Conservation (phyloP, 2,888 invertebrate genomes). For the Athetis lepigone region DNA sequence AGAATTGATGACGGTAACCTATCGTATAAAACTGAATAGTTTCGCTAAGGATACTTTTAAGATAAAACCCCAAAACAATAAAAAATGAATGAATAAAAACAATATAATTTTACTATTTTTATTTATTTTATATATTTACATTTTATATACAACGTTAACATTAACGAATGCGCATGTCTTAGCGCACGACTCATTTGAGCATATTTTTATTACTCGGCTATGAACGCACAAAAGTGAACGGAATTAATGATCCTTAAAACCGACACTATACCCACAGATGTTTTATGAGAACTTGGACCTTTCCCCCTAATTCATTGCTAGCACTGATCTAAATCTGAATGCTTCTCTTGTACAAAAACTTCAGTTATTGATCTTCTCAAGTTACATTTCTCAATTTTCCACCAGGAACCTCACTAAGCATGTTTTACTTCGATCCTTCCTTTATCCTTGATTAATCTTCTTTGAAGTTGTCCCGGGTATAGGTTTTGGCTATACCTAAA, state of each 20-base stretch:
- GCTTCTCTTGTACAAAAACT: too few relatives aligned
- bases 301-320: neutral
- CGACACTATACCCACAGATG: neutral
- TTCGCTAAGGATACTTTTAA: too few relatives aligned
- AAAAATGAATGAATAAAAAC: constrained; percentile 41
- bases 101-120: constrained; percentile 82
- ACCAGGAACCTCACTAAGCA: neutral
- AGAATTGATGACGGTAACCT: neutral
- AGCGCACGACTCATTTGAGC: constrained; percentile 84
- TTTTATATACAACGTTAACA: constrained; percentile 87
- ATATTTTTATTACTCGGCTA: constrained; percentile 68
- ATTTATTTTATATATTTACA: constrained; percentile 88
- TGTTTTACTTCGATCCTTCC: neutral
- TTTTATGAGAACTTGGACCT: neutral
- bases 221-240: constrained; percentile 52
- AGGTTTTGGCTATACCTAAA: too few relatives aligned
- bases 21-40: neutral
- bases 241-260: neutral
- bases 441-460: neutral
- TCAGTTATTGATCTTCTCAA: neutral
- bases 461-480: neutral
- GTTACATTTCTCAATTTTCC: constrained; percentile 14
- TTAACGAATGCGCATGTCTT: constrained; percentile 78
- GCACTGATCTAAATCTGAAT: neutral
- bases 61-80: too few relatives aligned